Evolutionary conservation across 1,140 invertebrate genomes (phyloP).

Genomic region (Cecropterus lyciades): DNA sequence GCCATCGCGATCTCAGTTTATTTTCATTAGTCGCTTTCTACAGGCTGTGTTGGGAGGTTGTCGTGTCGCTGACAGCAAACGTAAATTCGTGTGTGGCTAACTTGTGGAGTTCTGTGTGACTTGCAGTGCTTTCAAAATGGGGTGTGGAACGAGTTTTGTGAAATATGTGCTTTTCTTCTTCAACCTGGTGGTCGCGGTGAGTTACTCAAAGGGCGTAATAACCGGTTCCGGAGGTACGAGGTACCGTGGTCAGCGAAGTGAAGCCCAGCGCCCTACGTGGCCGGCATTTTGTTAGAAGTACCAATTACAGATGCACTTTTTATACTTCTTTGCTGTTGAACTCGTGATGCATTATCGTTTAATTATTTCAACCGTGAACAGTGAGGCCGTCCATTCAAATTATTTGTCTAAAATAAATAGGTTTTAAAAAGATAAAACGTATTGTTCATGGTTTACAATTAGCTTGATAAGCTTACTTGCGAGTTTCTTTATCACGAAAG

Average conservation of each 20-base stretch:
- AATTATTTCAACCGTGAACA: conserved; percentile 12
- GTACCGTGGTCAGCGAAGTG: conserved; percentile 63
- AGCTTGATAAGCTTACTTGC: not conserved
- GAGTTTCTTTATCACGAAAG: not conserved
- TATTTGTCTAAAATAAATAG: conserved; percentile 7
- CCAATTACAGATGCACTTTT: conserved; percentile 22
- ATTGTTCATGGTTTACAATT: not conserved
- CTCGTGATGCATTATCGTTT: conserved; percentile 10
- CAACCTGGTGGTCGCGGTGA: conserved; percentile 94
- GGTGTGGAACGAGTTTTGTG: conserved; percentile 90
- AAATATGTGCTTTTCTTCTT: conserved; percentile 94
- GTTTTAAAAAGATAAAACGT: conserved; percentile 3
- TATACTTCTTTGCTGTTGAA: conserved; percentile 18
- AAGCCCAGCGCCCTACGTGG: conserved; percentile 59
- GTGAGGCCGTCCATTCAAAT: conserved; percentile 2
- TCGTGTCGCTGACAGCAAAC: conserved; percentile 48
- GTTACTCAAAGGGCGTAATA: conserved; percentile 77
- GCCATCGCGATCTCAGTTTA: conserved; percentile 71
- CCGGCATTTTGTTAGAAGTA: conserved; percentile 38
- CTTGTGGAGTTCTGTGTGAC: conserved; percentile 68
- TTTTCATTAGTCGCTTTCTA: conserved; percentile 71
- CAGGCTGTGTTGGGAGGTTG: conserved; percentile 41
- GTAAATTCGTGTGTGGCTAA: conserved; percentile 69
- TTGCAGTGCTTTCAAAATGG: conserved; percentile 80
- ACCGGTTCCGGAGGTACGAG: conserved; percentile 64